Base-by-base conservation (phyloP, 2,113 vertebrate species). In the Pachypanchax playfairii region DNA sequence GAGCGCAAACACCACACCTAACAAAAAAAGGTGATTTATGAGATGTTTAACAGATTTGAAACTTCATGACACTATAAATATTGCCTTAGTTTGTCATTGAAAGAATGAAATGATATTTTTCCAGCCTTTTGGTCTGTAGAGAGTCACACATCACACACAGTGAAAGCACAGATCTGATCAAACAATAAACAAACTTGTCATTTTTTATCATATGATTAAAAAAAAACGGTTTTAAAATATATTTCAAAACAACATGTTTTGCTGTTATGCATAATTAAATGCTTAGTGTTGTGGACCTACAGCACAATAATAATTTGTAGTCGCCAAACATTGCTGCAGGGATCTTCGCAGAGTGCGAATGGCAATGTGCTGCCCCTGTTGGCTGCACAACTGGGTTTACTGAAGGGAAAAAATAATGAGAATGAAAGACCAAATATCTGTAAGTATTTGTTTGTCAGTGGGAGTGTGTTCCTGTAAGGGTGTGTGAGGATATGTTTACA, bases 371-470 rank as follows among this genome's bases (percentile, higher is more conserved):
- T n/a, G 24, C 22, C 65, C 70, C 53, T 62, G 75, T 67, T 62
- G 62, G 53, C 61, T 48, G 73, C 77, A 70, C 44, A 71, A 68
- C 65, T 56, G 50, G 52, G 31, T 64, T 54, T 64, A 70, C 62
- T 66, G 70, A 84, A 51, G 70, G 42, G 66, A 43, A 65, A 78
- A 88, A 82, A 79, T 80, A 88, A 88, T 82, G 72, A 68, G 65
- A 78, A 84, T 75, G 73, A 87, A 85, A 85, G 73, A 79, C 76
- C 73, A 86, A 88, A 87, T 88, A 87, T 80, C 73, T 77, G 70
- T 65, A 80, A 70, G 77, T 70, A 75, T 88, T 85, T 87, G 75
- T 87, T 89, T 87, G 80, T 88, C 84, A 84, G 70, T 48, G 79
- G 79, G 73, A 83, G 77, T 81, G 79, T 76, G 70, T 85, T 73